phyloP scores from a whole-genome alignment of 2,113 vertebrate genomes.

The Podilymbus podiceps region DNA sequence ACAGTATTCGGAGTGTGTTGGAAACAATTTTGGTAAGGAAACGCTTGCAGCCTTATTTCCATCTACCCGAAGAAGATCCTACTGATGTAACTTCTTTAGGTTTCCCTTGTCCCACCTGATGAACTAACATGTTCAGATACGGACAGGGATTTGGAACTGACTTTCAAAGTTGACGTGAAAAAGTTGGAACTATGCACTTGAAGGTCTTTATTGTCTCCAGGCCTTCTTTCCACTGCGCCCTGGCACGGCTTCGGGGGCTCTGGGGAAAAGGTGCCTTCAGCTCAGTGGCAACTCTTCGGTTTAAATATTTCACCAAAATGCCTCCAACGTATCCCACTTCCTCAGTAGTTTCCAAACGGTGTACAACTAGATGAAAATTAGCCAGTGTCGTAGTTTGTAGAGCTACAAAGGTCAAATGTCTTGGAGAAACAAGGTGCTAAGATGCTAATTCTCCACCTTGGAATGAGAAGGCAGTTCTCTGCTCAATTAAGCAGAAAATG shows the following conservation, averaged over 20 bases:
- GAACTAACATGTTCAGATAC: fast-evolving
- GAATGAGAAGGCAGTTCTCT: neutral
- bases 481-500: constrained; percentile 22
- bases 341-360: neutral
- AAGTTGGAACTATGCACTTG: neutral
- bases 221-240: fast-evolving
- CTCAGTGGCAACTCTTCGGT: neutral
- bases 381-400: neutral
- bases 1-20: neutral
- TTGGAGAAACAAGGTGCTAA: constrained; percentile 21
- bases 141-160: neutral
- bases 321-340: neutral
- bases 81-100: neutral
- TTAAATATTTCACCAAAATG: constrained; percentile 27
- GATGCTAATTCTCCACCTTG: constrained; percentile 27
- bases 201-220: neutral
- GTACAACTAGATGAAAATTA: constrained; percentile 52
- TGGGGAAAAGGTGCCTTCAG: neutral
- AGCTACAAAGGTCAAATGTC: constrained; percentile 36
- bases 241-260: neutral
- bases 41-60: neutral
- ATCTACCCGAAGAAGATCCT: too few species aligned
- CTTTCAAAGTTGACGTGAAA: neutral
- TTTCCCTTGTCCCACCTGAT: neutral
- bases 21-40: neutral